phyloP scores from a whole-genome alignment of 2,888 invertebrate species.

The Drosophila monieri region DNA sequence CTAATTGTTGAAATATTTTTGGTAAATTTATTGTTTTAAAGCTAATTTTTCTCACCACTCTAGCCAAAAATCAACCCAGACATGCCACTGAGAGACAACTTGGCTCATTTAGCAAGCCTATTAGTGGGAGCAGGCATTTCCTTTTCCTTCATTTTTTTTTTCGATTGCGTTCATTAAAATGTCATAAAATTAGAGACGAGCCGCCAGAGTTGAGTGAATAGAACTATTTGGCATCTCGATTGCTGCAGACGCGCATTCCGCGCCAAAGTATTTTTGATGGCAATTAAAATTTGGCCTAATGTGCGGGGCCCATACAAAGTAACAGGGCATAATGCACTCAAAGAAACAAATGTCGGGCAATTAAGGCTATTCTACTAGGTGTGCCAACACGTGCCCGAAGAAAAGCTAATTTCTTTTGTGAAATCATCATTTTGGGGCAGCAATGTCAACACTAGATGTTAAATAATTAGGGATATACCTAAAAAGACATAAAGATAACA shows the following conservation, averaged over 20 bases:
- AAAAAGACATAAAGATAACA: not conserved
- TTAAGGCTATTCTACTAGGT: not conserved
- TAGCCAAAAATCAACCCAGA: not conserved
- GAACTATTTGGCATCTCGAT: slow-evolving; percentile 16
- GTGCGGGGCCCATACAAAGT: slow-evolving; percentile 15
- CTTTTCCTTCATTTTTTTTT: not conserved
- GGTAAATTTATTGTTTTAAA: too few species aligned
- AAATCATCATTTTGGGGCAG: not conserved
- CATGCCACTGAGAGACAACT: slow-evolving; percentile 10
- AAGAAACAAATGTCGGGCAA: not conserved
- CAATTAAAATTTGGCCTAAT: slow-evolving; percentile 26
- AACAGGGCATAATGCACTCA: not conserved
- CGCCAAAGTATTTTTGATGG: slow-evolving; percentile 14
- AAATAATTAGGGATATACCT: not conserved
- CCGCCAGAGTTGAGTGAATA: slow-evolving; percentile 11
- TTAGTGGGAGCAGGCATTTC: slow-evolving; percentile 5
- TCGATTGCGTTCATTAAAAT: slow-evolving; percentile 28
- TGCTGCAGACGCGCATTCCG: slow-evolving; percentile 4
- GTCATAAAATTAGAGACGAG: slow-evolving; percentile 28
- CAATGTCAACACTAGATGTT: not conserved
- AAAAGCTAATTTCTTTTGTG: not conserved
- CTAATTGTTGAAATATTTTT: too few species aligned
- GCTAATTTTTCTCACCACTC: not conserved
- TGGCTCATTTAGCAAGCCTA: slow-evolving; percentile 22
- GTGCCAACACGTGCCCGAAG: not conserved